phyloP scores from a whole-genome alignment of 2,113 vertebrate species.

The cat (Felis catus) region DNA sequence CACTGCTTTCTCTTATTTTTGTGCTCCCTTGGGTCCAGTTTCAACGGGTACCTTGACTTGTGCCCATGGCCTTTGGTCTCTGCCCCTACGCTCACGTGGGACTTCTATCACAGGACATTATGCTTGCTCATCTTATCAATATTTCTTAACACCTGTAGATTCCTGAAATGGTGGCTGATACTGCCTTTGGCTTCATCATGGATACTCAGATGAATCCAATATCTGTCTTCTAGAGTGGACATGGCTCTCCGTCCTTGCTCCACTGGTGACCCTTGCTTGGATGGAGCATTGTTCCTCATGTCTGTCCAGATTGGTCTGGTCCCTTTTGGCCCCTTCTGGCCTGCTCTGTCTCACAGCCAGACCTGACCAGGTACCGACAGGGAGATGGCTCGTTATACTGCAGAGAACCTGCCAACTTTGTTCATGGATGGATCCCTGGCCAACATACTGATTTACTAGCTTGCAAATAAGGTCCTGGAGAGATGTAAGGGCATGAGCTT shows the following conservation, averaged over 20 bases:
- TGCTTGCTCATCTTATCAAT: not conserved
- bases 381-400: not conserved
- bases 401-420: conserved; percentile 1
- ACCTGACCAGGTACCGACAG: not conserved
- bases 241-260: not conserved
- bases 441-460: not conserved
- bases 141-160: not conserved
- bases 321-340: not conserved
- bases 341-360: not conserved
- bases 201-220: not conserved
- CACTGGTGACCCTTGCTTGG: not conserved
- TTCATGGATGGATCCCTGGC: not conserved
- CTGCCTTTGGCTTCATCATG: not conserved
- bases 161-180: not conserved
- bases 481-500: not conserved
- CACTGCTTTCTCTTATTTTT: not conserved
- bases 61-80: not conserved
- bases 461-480: not conserved
- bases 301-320: not conserved
- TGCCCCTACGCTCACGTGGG: not conserved
- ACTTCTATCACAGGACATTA: not conserved
- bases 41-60: not conserved
- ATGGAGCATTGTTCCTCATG: not conserved
- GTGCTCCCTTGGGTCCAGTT: not conserved
- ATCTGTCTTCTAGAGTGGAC: not conserved